These are phyloP conservation scores for Gambelia wislizenii DNA, from an alignment of 2,797 vertebrate genomes.

Conservation along the genomic window DNA sequence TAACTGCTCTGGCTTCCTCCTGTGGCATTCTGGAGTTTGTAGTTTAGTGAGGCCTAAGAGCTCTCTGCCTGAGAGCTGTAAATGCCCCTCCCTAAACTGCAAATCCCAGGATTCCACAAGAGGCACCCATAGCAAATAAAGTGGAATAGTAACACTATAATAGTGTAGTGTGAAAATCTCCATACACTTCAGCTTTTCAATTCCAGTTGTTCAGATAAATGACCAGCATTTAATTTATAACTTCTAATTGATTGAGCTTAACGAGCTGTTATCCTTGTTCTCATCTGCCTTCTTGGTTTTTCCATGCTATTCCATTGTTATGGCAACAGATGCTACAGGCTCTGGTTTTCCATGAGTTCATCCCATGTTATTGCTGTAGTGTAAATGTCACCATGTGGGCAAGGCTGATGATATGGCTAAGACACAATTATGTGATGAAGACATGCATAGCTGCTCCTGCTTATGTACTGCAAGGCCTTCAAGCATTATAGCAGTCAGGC, in stretches of 20 bases:
- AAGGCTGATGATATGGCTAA: not conserved
- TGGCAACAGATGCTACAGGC: not conserved
- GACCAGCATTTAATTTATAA: constrained; percentile 44
- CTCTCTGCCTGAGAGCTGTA: too few species aligned
- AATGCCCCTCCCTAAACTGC: too few species aligned
- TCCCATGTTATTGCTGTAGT: not conserved
- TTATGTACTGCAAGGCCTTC: not conserved
- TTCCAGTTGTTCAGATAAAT: constrained; percentile 44
- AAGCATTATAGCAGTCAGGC: not conserved
- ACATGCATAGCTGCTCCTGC: not conserved
- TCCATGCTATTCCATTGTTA: constrained; percentile 8
- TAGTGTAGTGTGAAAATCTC: too few species aligned
- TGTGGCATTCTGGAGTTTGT: too few species aligned
- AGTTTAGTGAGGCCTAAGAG: too few species aligned
- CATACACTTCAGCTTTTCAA: constrained; percentile 36
- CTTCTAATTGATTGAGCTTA: constrained; percentile 26
- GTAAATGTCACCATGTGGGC: not conserved
- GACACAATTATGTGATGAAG: not conserved
- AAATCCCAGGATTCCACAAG: too few species aligned
- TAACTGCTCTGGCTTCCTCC: too few species aligned
- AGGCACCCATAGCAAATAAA: too few species aligned
- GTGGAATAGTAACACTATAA: too few species aligned
- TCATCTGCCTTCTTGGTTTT: not conserved
- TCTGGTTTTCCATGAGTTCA: not conserved
- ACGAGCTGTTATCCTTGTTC: not conserved